Conservation (phyloP, 2,888 invertebrate species). For the Trichogramma dendrolimi region DNA sequence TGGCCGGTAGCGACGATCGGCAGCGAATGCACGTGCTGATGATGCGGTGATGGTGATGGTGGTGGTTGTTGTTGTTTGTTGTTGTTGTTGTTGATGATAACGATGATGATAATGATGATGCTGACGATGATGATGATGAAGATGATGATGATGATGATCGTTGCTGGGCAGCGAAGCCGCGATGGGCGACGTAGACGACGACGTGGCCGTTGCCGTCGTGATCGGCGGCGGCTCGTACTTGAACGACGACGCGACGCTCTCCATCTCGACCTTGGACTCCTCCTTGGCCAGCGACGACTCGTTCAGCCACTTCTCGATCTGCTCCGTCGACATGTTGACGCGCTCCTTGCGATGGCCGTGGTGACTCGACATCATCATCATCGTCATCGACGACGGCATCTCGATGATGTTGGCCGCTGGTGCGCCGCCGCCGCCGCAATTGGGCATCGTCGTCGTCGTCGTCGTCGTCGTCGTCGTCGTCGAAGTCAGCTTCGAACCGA, state of each 20-base stretch:
- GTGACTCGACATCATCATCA: conserved; percentile 38
- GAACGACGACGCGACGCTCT: conserved; percentile 37
- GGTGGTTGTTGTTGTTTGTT: too few species aligned
- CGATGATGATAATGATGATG: neutral
- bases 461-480: too few species aligned
- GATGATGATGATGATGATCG: too few species aligned
- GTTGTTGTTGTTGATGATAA: too few species aligned
- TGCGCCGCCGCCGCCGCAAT: neutral
- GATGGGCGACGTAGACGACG: neutral
- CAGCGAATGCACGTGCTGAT: too few species aligned
- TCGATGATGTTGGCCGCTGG: conserved; percentile 36
- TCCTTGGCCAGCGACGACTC: conserved; percentile 57
- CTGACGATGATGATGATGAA: too few species aligned
- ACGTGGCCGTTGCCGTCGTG: conserved; percentile 19
- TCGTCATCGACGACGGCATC: conserved; percentile 32
- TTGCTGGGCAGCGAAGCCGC: neutral
- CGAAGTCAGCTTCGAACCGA: too few species aligned
- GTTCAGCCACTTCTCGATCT: conserved; percentile 65
- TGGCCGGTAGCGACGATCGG: conserved; percentile 3
- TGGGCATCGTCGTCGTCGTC: too few species aligned
- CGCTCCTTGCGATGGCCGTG: conserved; percentile 56
- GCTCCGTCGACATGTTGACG: conserved; percentile 67
- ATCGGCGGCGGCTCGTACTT: conserved; percentile 34
- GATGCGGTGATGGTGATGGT: too few species aligned
- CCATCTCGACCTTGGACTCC: conserved; percentile 45